phyloP scores from a whole-genome alignment of 1,140 invertebrate genomes.

The Drosophila orena region DNA sequence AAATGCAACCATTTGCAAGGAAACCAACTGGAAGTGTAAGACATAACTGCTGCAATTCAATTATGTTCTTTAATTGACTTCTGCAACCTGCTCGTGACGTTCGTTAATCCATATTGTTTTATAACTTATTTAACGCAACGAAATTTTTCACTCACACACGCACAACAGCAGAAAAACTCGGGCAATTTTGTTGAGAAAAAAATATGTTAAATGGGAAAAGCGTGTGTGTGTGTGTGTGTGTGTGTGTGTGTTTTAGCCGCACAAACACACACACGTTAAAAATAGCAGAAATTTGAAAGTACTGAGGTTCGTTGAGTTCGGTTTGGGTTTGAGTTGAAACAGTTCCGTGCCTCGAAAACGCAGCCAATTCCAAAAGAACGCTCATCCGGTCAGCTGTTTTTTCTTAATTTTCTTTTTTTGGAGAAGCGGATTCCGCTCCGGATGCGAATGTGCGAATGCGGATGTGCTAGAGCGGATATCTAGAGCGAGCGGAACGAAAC shows the following conservation, averaged over 20 bases:
- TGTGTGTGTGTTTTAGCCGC: conserved; percentile 28
- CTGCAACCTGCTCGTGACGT: conserved; percentile 1
- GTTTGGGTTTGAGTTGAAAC: conserved; percentile 13
- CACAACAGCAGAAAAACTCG: conserved; percentile 48
- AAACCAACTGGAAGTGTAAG: neutral
- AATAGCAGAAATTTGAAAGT: conserved; percentile 71
- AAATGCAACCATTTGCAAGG: neutral
- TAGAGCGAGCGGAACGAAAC: conserved; percentile 59
- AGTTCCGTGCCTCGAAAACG: conserved; percentile 66
- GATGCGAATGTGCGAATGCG: conserved; percentile 8
- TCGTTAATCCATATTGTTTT: conserved; percentile 64
- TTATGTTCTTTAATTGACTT: conserved; percentile 1
- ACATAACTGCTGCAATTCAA: neutral
- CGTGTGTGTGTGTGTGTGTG: conserved; percentile 8
- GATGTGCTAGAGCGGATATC: conserved; percentile 20
- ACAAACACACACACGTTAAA: conserved; percentile 63
- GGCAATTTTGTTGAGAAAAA: conserved; percentile 61
- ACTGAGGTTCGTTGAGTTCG: conserved; percentile 2
- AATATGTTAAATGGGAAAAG: conserved; percentile 51
- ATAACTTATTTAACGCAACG: conserved; percentile 69
- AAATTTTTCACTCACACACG: conserved; percentile 71
- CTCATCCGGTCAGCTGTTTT: conserved; percentile 26
- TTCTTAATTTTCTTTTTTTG: neutral
- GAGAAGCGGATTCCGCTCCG: conserved; percentile 25
- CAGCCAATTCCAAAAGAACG: conserved; percentile 57